Evolutionary conservation across 2,797 vertebrate species (phyloP).

Genomic region (Taenioides sp.): DNA sequence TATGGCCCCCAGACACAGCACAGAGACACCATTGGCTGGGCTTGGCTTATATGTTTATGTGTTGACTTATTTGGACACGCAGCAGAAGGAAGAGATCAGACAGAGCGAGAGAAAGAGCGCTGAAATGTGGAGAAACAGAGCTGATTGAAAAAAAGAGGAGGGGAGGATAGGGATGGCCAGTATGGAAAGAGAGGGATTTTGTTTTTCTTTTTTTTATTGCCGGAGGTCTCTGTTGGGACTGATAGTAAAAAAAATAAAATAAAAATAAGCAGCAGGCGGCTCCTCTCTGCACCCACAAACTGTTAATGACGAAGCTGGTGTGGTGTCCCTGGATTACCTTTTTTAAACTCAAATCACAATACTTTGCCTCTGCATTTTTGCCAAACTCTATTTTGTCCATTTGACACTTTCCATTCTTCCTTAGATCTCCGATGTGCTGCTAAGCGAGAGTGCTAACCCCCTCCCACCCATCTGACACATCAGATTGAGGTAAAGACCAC

Average conservation of each 20-base stretch:
- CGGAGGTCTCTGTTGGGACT: constrained; percentile 54
- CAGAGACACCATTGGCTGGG: constrained; percentile 21
- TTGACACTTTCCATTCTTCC: constrained; percentile 27
- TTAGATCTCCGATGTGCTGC: constrained; percentile 46
- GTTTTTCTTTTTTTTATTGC: constrained; percentile 39
- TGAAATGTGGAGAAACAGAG: constrained; percentile 36
- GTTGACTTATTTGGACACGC: constrained; percentile 32
- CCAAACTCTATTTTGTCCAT: constrained; percentile 32
- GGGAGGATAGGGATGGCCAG: constrained; percentile 25
- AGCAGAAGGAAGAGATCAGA: constrained; percentile 35
- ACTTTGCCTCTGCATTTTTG: constrained; percentile 1
- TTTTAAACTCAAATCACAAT: background rate
- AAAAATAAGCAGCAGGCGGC: constrained; percentile 66
- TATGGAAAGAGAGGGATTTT: constrained; percentile 30
- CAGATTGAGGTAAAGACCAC: constrained; percentile 35
- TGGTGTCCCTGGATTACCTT: constrained; percentile 43
- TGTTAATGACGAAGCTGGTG: constrained; percentile 68
- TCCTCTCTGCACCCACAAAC: constrained; percentile 54
- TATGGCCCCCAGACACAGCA: constrained; percentile 59
- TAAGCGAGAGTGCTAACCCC: constrained; percentile 9
- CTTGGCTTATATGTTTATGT: constrained; percentile 8
- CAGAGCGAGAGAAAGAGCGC: constrained; percentile 28
- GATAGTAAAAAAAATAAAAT: constrained; percentile 53
- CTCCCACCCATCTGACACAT: constrained; percentile 35
- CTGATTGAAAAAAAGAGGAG: constrained; percentile 34